Base-by-base conservation (phyloP, 1,140 invertebrate species). In the Macrotrachela quadricornifera region DNA sequence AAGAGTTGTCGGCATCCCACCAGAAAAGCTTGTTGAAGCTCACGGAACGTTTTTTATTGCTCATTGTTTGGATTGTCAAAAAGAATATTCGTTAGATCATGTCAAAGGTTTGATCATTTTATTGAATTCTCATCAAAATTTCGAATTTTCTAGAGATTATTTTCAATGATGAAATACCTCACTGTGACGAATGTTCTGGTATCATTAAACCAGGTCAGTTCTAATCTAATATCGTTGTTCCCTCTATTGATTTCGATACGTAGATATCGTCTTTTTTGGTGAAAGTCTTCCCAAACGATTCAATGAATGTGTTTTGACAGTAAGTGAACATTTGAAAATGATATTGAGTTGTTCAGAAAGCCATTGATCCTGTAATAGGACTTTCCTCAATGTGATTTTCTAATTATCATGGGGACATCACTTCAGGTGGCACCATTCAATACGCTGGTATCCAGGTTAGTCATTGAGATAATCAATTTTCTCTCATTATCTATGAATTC, bases 371-470 rank as follows among this genome's bases (percentile, higher is more conserved):
- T 2, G 8, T 30, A 15, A 49, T 52, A 76, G 57, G 90, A 95
- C 71, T 86, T 94, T 64, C 65, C 72, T 40, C 71, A 81, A 54
- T 91, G 86, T 68, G 88, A 95, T 71, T 71, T 94, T 52, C 73
- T 95, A 10, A 85, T 96, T 51, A 81, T 95, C 8, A 81, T 95
- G 78, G 90, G 90, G 10, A 92, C 90, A 1, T 92, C 86, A 16
- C 73, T 96, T 46, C 79, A 80, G 58, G 88, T 96, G 0, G 84
- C 91, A 57, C 90, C 90, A 1, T 94, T 96, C n/a, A 30, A 30
- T 30, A 30, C 21, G 21, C 8, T 30, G 21, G 8, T 30, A 30
- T 30, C 21, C 8, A 2, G 21, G 21, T 30, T 30, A 30, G 21
- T 30, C 8, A 30, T 30, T 8, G 8, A 30, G 8, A 30, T 30